Conservation (phyloP, 1,140 invertebrate species). For the Wasmannia auropunctata region DNA sequence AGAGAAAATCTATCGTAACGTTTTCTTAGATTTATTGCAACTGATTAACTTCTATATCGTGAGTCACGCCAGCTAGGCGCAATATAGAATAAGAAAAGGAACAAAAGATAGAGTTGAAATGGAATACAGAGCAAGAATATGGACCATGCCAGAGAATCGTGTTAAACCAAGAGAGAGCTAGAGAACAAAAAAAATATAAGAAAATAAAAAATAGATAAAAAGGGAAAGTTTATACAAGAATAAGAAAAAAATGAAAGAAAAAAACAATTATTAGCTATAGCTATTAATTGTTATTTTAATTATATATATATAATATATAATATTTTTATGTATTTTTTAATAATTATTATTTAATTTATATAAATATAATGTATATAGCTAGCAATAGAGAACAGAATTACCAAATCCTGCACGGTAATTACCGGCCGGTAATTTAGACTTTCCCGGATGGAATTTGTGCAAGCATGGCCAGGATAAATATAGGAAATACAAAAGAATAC, state of each 20-base stretch:
- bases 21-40: constrained; percentile 62
- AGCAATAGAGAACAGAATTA: constrained; percentile 26
- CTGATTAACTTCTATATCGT: constrained; percentile 59
- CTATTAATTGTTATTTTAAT: too few relatives aligned
- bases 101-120: constrained; percentile 12
- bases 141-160: neutral
- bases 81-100: neutral
- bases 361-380: constrained; percentile 9
- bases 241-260: too few relatives aligned
- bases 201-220: neutral
- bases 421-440: constrained; percentile 61
- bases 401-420: constrained; percentile 62
- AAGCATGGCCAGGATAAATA: neutral
- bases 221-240: neutral
- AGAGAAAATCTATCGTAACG: constrained; percentile 64
- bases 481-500: too few relatives aligned
- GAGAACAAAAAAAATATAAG: neutral
- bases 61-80: constrained; percentile 51
- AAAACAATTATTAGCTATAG: too few relatives aligned
- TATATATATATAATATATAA: too few relatives aligned
- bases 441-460: constrained; percentile 40
- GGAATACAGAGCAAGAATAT: neutral
- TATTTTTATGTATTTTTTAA: too few relatives aligned
- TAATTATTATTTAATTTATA: neutral
- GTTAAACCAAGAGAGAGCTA: neutral